Base-by-base conservation (phyloP, 2,113 vertebrate species). In the Lasiurus borealis region DNA sequence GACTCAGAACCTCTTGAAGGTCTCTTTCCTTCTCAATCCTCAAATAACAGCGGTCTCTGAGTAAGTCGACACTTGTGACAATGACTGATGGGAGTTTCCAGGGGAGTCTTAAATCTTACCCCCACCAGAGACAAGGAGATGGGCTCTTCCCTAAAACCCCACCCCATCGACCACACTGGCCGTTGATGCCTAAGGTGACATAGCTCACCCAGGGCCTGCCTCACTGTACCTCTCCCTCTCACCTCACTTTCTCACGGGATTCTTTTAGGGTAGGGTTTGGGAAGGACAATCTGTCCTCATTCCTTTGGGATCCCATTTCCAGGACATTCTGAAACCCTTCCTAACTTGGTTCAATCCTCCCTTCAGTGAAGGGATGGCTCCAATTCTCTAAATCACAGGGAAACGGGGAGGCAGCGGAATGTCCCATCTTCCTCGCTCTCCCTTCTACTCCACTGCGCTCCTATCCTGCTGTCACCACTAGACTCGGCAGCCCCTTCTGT, bases 31-130 rank as follows among this genome's bases (percentile, higher is more conserved):
- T 80, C n/a, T n/a, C 36, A 77, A 40, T 27, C 72, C 18, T 85
- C 54, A 77, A 66, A 91, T n/a, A 71, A 25, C 36, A 84, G 34
- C 13, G 64, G 21, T 87, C 59, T 48, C 52, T 68, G 66, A 87
- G 76, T 40, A 54, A 94, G 66, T 11, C 78, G 77, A 76, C 66
- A 78, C 77, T 83, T 90, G 54, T 90, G 77, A 82, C 75, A 90
- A 80, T 94, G 80, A 94, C 25, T 25, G 81, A 71, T 73, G 62
- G 31, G 57, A 54, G 68, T 80, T 91, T 85, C 91, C 84, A 93
- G 6, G 2, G 16, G 15, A 34, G 52, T 48, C 40, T 73, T 68
- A 36, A 84, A 29, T 44, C 64, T 80, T 36, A 62, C 12, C 31
- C 90, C 31, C 36, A 62, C 6, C 57, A 91, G 54, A 92, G 46